Percentiles rank a stretch among this genome's conserved stretches.
Conservation (phyloP, 2,888 invertebrate species). For the Cheilosia soror region DNA sequence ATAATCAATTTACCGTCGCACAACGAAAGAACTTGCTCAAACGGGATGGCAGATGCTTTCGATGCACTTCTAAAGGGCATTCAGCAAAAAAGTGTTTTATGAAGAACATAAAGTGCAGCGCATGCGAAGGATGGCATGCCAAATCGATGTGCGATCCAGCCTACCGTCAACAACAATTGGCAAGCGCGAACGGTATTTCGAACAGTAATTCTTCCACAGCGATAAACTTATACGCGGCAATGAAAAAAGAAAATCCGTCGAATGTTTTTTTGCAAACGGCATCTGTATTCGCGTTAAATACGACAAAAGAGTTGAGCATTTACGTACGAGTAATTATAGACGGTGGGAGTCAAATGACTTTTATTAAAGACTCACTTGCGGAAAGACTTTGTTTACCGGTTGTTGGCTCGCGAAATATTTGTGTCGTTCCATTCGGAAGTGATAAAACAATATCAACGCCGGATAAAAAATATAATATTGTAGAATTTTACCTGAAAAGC, state of each 20-base stretch:
- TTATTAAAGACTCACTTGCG: slow-evolving; percentile 5
- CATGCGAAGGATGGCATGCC: slow-evolving; percentile 4
- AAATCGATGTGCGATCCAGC: slow-evolving; percentile 12
- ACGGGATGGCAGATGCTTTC: slow-evolving; percentile 11
- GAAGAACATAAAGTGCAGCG: neutral
- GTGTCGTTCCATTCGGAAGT: slow-evolving; percentile 7
- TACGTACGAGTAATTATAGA: slow-evolving; percentile 19
- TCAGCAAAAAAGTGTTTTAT: slow-evolving; percentile 3
- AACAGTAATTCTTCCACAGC: neutral
- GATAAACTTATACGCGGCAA: neutral
- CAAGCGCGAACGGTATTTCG: neutral
- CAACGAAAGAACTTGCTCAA: slow-evolving; percentile 17
- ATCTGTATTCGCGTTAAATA: slow-evolving; percentile 12
- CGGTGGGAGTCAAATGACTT: slow-evolving; percentile 24
- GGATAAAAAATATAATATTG: neutral
- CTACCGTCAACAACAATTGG: neutral
- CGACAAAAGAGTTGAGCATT: neutral
- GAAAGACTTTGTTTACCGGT: neutral
- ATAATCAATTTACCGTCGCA: neutral
- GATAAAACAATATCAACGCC: neutral
- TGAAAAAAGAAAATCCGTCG: neutral
- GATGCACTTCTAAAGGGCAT: slow-evolving; percentile 16
- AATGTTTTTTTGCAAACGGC: slow-evolving; percentile 24
- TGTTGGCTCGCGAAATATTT: neutral
- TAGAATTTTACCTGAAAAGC: neutral